Base-by-base conservation (phyloP, 2,113 vertebrate species). In the Eptatretus burgeri region DNA sequence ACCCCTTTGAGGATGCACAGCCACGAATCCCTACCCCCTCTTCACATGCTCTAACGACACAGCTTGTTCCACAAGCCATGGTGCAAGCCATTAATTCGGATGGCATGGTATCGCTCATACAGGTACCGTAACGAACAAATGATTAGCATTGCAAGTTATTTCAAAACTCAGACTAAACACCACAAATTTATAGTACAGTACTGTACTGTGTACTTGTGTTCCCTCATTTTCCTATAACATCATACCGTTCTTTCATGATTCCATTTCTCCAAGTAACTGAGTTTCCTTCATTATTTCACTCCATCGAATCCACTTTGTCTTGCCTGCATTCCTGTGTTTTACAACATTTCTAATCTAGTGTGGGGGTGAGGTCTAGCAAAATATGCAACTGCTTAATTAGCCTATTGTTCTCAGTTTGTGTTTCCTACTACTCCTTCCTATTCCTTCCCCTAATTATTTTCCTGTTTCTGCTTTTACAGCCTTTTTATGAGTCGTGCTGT, bases 51-150 rank as follows among this genome's bases (percentile, higher is more conserved):
- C 93, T 95, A 68, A 60, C 56, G 2, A 83, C 89, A 2, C 91
- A 98, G 68, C 82, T 98, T 1, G 83, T 98, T 51, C 87, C 86
- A 1, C 91, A 95, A 73, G 93, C 91, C 0, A 87, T 98, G 70
- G 91, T 98, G 16, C 91, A 98, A 71, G 95, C 91, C 62, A 80
- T 98, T 75, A 98, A 84, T 73, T 88, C 91, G 0, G 91, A 98
- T 1, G 91, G 91, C 74, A 95, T 88, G 0, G 89, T 98, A 12
- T 98, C 91, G 0, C 86, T 98, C 65, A 98, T 98, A 74, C 91
- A 98, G 80, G 89, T 93, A 67, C 71, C 18, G 16, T n/a, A 60
- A n/a, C 53, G 5, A 16, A n/a, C 16, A 60, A 16, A 60, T n/a
- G 16, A 60, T 60, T 8, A 4, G 8, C 16, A 60, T 60, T n/a